Conservation (phyloP, 2,888 invertebrate genomes). For the Frankliniella fusca region DNA sequence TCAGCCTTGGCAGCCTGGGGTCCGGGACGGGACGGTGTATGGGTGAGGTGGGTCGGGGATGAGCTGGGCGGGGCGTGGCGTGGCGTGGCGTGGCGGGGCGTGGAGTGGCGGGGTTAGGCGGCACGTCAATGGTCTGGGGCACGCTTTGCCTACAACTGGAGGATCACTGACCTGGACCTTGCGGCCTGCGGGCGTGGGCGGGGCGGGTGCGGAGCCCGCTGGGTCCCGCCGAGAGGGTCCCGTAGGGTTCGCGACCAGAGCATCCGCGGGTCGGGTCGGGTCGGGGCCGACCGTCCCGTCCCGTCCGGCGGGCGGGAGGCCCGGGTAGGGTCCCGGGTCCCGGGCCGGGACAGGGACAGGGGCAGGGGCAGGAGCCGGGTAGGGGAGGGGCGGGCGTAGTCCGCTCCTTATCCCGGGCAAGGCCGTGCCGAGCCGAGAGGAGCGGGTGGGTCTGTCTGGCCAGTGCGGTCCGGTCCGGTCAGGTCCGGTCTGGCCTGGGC, state of each 20-base stretch:
- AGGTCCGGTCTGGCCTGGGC: neutral
- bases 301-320: no score
- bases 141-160: neutral
- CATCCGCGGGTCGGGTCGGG: no score
- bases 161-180: conserved; percentile 6
- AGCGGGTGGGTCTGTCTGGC: no score
- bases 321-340: no score
- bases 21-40: no score
- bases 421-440: neutral
- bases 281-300: no score
- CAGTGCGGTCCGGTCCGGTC: no score
- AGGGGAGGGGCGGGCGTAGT: neutral
- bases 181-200: neutral
- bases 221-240: no score
- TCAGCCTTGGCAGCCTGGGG: no score
- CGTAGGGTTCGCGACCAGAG: no score
- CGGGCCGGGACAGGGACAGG: neutral
- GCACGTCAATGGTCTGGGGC: neutral
- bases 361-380: neutral
- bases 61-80: neutral
- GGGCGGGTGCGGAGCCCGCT: neutral
- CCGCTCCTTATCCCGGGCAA: neutral
- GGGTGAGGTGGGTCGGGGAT: neutral
- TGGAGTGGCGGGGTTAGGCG: neutral
- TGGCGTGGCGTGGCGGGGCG: neutral